phyloP scores from a whole-genome alignment of 2,113 vertebrate species.

The Notarius lentiginosus region DNA sequence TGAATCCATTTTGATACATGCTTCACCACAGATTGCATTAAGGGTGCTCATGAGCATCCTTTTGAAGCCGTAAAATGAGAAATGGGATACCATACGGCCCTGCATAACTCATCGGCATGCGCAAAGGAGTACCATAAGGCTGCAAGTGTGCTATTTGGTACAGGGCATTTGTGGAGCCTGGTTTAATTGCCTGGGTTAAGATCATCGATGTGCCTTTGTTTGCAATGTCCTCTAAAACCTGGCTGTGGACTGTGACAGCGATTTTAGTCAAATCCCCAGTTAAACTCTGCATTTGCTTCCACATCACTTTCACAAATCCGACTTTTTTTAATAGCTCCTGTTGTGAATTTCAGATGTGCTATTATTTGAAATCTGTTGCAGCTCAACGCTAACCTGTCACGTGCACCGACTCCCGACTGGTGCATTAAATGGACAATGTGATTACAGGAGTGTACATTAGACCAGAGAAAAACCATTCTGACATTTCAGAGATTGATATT shows the following conservation, averaged over 20 bases:
- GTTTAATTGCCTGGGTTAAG: not conserved
- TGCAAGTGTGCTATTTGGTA: not conserved
- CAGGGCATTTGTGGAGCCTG: not conserved
- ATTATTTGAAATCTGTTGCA: not conserved
- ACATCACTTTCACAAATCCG: not conserved
- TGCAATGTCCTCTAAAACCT: not conserved
- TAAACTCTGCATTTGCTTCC: slow-evolving; percentile 1
- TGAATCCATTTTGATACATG: not conserved
- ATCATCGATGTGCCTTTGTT: not conserved
- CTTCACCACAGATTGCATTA: not conserved
- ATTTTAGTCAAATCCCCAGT: not conserved
- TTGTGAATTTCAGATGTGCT: not conserved
- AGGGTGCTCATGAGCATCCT: not conserved
- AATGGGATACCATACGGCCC: not conserved
- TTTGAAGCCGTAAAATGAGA: slow-evolving; percentile 1
- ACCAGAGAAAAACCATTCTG: slow-evolving; percentile 36
- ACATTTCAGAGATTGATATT: slow-evolving; percentile 48
- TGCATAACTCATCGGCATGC: not conserved
- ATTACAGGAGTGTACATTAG: slow-evolving; percentile 36
- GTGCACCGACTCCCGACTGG: not conserved
- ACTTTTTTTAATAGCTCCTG: not conserved
- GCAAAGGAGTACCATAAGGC: not conserved
- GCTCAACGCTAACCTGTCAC: not conserved
- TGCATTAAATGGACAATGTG: slow-evolving; percentile 29
- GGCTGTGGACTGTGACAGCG: not conserved